Base-by-base conservation (phyloP, 2,113 vertebrate species). In the Todiramphus chloris region DNA sequence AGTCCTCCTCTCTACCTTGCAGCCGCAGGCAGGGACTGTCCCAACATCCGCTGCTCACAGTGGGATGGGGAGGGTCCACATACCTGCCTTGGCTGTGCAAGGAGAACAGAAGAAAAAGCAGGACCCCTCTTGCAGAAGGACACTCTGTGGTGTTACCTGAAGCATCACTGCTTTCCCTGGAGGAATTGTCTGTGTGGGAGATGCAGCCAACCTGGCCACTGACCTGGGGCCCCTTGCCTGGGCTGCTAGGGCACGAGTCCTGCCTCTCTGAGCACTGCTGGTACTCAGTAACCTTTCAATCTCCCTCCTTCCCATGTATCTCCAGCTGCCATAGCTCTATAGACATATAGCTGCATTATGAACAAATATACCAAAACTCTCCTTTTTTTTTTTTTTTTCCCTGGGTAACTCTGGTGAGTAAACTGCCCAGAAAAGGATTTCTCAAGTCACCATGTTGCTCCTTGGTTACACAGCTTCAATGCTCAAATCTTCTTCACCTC, bases 141-240 rank as follows among this genome's bases (percentile, higher is more conserved):
- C 0, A 0, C 16, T 13, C 23, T 17, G 16, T 10, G 39, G 63
- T 28, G 0, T 24, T 46, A 53, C 11, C 56, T 30, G 50, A 68
- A 77, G 43, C 17, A 3, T 23, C 2, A 0, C 1, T 25, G 13
- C 48, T 58, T 39, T 55, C 55, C 33, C 59, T 2, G 6, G 33
- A 74, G 46, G 62, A 74, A 58, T 3, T 20, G 13, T 30, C 31
- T 39, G 41, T 0, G 0, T 24, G 74, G 68, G 27, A 48, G 50
- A 35, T 0, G 20, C 23, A 31, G 51, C 44, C 63, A 33, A 8
- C 43, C n/a, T 12, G 24, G 50, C 39, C 41, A 63, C 58, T 63
- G 81, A 43, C 10, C 5, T 2, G 1, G 46, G 23, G 28, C 6
- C 10, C 53, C 48, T 48, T 19, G 3, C 41, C 50, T 2, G 6